Conservation (phyloP, 2,888 invertebrate genomes). For the Baronia brevicornis region DNA sequence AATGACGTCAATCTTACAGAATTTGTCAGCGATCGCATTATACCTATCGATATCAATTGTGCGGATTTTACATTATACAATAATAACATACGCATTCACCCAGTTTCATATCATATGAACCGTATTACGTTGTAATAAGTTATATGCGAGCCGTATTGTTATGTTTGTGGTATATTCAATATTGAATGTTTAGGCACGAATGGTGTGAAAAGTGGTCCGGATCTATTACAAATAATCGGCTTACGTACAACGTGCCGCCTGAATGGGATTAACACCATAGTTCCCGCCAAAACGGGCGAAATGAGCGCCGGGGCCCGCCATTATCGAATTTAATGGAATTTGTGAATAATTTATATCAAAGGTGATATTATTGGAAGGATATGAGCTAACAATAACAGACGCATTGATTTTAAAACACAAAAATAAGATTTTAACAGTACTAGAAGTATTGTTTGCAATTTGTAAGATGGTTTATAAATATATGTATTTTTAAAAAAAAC, state of each 20-base stretch:
- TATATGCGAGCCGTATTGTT: background rate
- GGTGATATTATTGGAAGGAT: no score
- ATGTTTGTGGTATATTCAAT: constrained; percentile 19
- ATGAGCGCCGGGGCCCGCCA: no score
- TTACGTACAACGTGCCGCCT: constrained; percentile 52
- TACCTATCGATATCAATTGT: constrained; percentile 33
- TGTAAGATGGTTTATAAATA: no score
- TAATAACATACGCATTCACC: constrained; percentile 2
- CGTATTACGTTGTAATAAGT: background rate
- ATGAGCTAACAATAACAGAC: no score
- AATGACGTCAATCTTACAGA: constrained; percentile 28
- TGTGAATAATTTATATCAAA: no score
- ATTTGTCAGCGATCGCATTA: constrained; percentile 34
- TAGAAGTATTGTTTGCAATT: no score
- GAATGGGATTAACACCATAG: constrained; percentile 39
- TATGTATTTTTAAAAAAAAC: no score
- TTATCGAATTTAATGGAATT: no score
- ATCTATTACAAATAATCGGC: constrained; percentile 66
- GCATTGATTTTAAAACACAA: no score
- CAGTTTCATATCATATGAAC: background rate
- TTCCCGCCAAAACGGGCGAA: constrained; percentile 18
- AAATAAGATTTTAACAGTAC: no score
- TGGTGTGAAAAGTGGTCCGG: constrained; percentile 49
- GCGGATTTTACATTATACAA: constrained; percentile 27
- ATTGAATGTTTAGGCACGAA: constrained; percentile 35